Base-by-base conservation (phyloP, 2,797 vertebrate genomes). In the Bradypus variegatus region DNA sequence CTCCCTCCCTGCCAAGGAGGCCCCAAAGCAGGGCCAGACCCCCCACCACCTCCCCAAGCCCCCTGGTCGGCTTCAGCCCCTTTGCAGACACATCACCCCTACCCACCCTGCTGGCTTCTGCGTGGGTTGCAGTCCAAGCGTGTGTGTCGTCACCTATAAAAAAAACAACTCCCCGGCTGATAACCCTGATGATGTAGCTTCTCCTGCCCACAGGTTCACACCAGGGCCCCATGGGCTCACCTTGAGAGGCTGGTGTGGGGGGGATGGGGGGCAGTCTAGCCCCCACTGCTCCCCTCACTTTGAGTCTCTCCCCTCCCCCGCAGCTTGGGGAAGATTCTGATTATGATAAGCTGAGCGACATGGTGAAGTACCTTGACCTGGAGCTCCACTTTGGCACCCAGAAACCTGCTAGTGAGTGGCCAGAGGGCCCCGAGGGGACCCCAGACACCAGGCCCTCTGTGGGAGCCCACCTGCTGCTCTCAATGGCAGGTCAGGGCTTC, bases 321-420 rank as follows among this genome's bases (percentile, higher is more conserved):
- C 95, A 99, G 99, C 98, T 99, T 0, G 98, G 99, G 67, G 99
- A 99, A 67, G 99, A 99, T 83, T 98, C 99, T 0, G 99, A 99
- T 83, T 99, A 99, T 0, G 99, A 99, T 96, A 99, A 99, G 95
- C 97, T 99, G 96, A 99, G 98, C 0, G 99, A 99, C 94, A 99
- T 99, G 99, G 99, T 99, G 96, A 99, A 99, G 94, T 99, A 98
- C 96, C 97, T 99, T 1, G 99, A 99, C 97, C 97, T 99, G 95
- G 99, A 99, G 96, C 97, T 99, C 95, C 99, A 99, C 96, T 99
- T 99, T 0, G 99, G 99, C 84, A 99, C 99, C 5, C 99, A 99
- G 93, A 98, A 98, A 73, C 97, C 98, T 96, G 95, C 98, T 0
- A 99, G 99, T 99, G 97, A 98, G 99, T 98, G 81, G 14, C 36